Conservation (phyloP, 2,113 vertebrate genomes). For the Panthera uncia region DNA sequence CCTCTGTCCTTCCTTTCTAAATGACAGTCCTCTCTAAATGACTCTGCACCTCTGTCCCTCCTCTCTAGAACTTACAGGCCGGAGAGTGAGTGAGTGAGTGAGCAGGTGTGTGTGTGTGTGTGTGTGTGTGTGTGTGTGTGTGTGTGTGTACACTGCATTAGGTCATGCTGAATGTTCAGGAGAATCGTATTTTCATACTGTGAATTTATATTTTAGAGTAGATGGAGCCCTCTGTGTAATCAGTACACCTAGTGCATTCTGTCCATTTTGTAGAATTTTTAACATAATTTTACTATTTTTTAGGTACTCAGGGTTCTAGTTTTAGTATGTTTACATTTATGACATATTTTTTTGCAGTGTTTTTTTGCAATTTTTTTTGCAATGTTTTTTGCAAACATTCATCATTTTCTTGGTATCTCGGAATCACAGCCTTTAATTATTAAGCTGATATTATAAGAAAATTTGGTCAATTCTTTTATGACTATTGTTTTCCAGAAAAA, state of each 20-base stretch:
- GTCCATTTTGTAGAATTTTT: neutral
- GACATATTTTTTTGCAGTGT: neutral
- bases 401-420: neutral
- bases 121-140: neutral
- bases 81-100: neutral
- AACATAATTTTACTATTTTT: neutral
- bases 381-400: neutral
- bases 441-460: neutral
- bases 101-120: too few species aligned
- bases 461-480: neutral
- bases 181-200: neutral
- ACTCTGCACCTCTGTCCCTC: neutral
- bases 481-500: neutral
- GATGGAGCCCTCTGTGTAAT: neutral
- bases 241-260: neutral
- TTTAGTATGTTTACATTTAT: neutral
- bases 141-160: too few species aligned
- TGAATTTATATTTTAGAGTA: neutral
- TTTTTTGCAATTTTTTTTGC: too few species aligned
- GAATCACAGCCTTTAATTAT: neutral
- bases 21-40: neutral
- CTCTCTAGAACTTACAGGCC: neutral
- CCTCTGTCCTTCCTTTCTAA: neutral
- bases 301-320: neutral
- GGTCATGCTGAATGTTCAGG: neutral